Evolutionary conservation across 2,888 invertebrate species (phyloP).

Genomic region (Heterodera filipjevi): DNA sequence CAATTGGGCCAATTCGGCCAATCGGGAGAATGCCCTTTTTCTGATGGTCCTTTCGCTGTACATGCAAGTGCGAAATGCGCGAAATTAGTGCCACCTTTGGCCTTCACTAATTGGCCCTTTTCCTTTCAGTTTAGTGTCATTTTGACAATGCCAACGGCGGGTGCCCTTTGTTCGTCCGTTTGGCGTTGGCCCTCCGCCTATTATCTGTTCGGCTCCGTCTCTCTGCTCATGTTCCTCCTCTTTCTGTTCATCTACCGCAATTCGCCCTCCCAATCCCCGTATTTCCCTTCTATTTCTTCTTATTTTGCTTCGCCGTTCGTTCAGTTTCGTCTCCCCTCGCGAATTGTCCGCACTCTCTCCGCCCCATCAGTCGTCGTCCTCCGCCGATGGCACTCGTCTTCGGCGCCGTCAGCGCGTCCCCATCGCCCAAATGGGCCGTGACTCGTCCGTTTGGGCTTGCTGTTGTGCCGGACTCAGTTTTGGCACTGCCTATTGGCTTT

Average conservation of each 20-base stretch:
- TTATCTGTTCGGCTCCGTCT: slow-evolving; percentile 37
- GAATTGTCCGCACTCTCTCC: neutral
- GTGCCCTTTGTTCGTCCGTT: slow-evolving; percentile 34
- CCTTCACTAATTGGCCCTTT: neutral
- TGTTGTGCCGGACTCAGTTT: slow-evolving; percentile 29
- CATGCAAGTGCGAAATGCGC: slow-evolving; percentile 9
- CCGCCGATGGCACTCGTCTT: neutral
- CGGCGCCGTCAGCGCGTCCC: slow-evolving; percentile 26
- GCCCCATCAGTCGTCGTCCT: neutral
- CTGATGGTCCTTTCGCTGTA: slow-evolving; percentile 19
- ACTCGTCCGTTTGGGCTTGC: slow-evolving; percentile 32
- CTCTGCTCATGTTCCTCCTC: slow-evolving; percentile 30
- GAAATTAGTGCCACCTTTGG: too few relatives aligned
- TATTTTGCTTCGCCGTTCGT: neutral
- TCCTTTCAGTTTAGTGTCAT: slow-evolving; percentile 31
- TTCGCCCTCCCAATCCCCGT: slow-evolving; percentile 30
- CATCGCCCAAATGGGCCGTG: slow-evolving; percentile 36
- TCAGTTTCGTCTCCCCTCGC: neutral
- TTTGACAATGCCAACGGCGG: slow-evolving; percentile 41
- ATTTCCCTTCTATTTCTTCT: neutral
- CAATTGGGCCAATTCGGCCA: slow-evolving; percentile 19
- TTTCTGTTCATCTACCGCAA: slow-evolving; percentile 40
- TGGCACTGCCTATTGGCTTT: slow-evolving; percentile 32
- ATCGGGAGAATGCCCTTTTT: slow-evolving; percentile 20
- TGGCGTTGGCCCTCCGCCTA: slow-evolving; percentile 38